phyloP scores from a whole-genome alignment of 2,797 vertebrate species.

The Apogon talboti region DNA sequence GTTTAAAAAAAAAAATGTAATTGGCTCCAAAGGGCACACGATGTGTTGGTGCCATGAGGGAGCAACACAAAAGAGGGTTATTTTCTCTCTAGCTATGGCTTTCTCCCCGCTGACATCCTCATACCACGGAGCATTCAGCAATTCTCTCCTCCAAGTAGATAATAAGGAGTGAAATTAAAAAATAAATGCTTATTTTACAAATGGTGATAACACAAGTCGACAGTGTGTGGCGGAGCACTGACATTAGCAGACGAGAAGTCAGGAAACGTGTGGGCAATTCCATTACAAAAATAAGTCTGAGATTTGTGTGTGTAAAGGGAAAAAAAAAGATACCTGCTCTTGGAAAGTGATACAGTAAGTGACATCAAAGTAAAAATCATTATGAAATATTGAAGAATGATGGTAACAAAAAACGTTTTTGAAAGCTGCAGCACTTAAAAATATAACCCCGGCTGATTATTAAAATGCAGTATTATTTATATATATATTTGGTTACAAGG shows the following conservation, averaged over 20 bases:
- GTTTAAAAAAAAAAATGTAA: conserved; percentile 76
- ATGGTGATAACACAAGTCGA: conserved; percentile 29
- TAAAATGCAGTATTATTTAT: conserved; percentile 9
- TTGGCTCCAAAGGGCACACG: conserved; percentile 82
- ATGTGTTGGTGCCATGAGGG: conserved; percentile 68
- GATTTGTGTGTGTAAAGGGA: conserved; percentile 1
- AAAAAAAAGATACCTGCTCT: not conserved
- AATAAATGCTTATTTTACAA: conserved; percentile 48
- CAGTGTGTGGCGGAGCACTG: conserved; percentile 14
- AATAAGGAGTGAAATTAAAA: conserved; percentile 47
- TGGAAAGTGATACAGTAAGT: conserved; percentile 34
- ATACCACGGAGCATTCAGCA: conserved; percentile 34
- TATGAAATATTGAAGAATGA: conserved; percentile 46
- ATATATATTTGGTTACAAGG: conserved; percentile 18
- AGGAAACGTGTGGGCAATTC: conserved; percentile 10
- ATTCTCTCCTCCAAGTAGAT: conserved; percentile 41
- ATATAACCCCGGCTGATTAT: conserved; percentile 30
- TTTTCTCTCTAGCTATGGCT: conserved; percentile 56
- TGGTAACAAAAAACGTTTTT: conserved; percentile 41
- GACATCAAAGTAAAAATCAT: conserved; percentile 56
- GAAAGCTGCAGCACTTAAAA: conserved; percentile 43
- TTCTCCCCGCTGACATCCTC: conserved; percentile 46
- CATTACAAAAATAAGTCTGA: conserved; percentile 31
- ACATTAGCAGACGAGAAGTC: conserved; percentile 15
- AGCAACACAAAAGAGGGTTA: conserved; percentile 65